Conservation (phyloP, 1,140 invertebrate genomes). For the Eumeta japonica region DNA sequence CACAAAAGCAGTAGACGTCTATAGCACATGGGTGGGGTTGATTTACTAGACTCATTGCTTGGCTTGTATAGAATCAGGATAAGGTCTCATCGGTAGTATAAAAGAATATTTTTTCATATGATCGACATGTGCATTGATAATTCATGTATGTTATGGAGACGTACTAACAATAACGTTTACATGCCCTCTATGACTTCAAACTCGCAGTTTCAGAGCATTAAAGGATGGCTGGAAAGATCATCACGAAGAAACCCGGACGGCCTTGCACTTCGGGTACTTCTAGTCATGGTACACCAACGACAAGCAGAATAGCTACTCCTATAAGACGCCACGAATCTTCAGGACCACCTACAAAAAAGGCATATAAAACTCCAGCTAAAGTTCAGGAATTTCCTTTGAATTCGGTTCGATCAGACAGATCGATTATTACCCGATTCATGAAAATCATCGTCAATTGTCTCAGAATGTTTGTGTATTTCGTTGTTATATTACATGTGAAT, state of each 20-base stretch:
- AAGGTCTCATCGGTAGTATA: slow-evolving; percentile 18
- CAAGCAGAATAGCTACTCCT: neutral
- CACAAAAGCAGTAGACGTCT: slow-evolving; percentile 15
- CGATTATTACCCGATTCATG: too few species aligned
- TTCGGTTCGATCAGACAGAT: too few species aligned
- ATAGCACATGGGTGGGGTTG: slow-evolving; percentile 38
- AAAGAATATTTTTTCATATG: slow-evolving; percentile 22
- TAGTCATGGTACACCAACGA: neutral
- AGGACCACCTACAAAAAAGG: too few species aligned
- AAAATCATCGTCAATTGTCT: too few species aligned
- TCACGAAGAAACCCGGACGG: neutral
- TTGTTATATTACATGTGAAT: too few species aligned
- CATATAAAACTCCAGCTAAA: too few species aligned
- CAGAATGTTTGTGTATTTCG: too few species aligned
- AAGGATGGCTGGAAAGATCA: neutral
- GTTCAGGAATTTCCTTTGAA: too few species aligned
- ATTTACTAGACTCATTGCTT: slow-evolving; percentile 22
- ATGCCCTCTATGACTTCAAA: too few species aligned
- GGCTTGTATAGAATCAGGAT: slow-evolving; percentile 15
- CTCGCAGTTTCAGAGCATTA: slow-evolving; percentile 3
- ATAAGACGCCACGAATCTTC: too few species aligned
- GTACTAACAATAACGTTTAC: too few species aligned
- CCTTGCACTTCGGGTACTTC: too few species aligned
- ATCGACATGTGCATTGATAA: slow-evolving; percentile 6
- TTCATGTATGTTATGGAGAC: slow-evolving; percentile 4